Conservation (phyloP, 2,888 invertebrate species). For the Priocnemis perturbator region DNA sequence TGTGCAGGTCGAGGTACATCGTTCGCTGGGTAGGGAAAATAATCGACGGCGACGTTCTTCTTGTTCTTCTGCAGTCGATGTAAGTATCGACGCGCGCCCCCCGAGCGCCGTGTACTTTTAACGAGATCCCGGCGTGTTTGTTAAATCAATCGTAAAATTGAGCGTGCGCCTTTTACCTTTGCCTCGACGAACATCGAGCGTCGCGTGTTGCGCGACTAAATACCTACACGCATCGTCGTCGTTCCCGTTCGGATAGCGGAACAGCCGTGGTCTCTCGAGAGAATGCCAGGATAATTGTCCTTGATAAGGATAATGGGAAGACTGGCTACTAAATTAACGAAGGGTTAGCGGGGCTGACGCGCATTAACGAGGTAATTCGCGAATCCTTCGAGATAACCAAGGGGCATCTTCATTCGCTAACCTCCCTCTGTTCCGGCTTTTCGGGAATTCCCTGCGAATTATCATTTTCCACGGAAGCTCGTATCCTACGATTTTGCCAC, state of each 20-base stretch:
- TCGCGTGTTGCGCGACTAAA: too few relatives aligned
- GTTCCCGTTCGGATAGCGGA: too few relatives aligned
- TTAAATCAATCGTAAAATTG: background rate
- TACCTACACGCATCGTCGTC: too few relatives aligned
- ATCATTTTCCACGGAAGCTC: constrained; percentile 25
- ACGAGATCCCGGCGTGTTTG: constrained; percentile 4
- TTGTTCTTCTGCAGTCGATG: background rate
- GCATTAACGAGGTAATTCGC: constrained; percentile 54
- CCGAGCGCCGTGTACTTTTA: background rate
- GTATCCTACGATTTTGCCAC: background rate
- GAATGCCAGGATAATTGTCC: constrained; percentile 43
- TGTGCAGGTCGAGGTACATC: constrained; percentile 3
- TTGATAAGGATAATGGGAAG: constrained; percentile 53
- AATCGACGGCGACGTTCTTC: constrained; percentile 10
- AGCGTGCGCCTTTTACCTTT: too few relatives aligned
- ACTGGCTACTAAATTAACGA: constrained; percentile 49
- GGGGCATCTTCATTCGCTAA: constrained; percentile 28
- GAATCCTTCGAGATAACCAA: constrained; percentile 42
- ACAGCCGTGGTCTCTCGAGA: background rate
- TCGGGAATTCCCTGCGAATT: constrained; percentile 21
- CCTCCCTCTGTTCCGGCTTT: too few relatives aligned
- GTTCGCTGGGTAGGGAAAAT: background rate
- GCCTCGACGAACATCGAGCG: too few relatives aligned
- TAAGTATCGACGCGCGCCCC: too few relatives aligned
- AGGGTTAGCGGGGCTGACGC: constrained; percentile 39